phyloP scores from a whole-genome alignment of 2,113 vertebrate genomes.

The Sander vitreus region DNA sequence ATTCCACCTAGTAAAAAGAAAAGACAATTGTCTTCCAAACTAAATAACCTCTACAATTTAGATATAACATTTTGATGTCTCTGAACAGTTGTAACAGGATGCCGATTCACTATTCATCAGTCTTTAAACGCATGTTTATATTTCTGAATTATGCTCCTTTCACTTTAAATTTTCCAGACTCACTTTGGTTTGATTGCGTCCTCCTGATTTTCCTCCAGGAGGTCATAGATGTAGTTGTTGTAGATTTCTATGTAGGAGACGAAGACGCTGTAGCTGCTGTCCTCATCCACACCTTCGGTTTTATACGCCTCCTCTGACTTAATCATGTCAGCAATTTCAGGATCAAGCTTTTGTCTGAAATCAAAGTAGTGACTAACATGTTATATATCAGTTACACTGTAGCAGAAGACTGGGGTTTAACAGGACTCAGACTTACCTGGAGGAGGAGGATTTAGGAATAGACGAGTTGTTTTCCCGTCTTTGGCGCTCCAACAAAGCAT shows the following conservation, averaged over 20 bases:
- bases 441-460: constrained; percentile 84
- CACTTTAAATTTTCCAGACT: constrained; percentile 65
- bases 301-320: constrained; percentile 87
- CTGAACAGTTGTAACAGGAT: not conserved
- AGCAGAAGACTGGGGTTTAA: not conserved
- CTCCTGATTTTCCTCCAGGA: constrained; percentile 89
- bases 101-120: not conserved
- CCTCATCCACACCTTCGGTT: constrained; percentile 91
- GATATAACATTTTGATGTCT: not conserved
- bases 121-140: not conserved
- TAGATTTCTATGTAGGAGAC: constrained; percentile 98
- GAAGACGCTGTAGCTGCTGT: constrained; percentile 93
- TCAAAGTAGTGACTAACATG: not conserved
- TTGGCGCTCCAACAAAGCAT: constrained; percentile 94
- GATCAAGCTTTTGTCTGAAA: constrained; percentile 90
- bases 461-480: constrained; percentile 87
- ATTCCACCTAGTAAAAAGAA: constrained; percentile 94
- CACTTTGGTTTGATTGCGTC: constrained; percentile 95
- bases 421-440: constrained; percentile 81
- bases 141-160: constrained; percentile 3
- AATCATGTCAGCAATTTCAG: constrained; percentile 96
- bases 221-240: constrained; percentile 99
- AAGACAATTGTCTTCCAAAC: constrained; percentile 67
- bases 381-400: not conserved
- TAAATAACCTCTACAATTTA: not conserved